phyloP scores from a whole-genome alignment of 2,888 invertebrate genomes.

The Apodemia mormo region DNA sequence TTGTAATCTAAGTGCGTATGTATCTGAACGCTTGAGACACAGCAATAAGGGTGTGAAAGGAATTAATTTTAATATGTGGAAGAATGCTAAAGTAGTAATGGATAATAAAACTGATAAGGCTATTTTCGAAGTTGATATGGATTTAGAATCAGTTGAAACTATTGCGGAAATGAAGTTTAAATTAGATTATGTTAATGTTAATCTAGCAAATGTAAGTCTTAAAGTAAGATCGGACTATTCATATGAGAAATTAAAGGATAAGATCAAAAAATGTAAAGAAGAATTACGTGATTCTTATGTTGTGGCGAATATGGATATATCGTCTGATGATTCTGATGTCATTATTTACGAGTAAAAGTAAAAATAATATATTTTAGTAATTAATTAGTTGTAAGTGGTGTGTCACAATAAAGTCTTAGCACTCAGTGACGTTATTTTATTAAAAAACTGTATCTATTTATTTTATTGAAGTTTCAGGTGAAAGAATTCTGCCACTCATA shows the following conservation, averaged over 20 bases:
- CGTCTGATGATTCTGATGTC: slow-evolving; percentile 48
- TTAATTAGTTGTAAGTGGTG: not conserved
- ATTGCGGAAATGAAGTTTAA: slow-evolving; percentile 49
- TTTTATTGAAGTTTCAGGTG: no score
- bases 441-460: no score
- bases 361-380: not conserved
- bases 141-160: slow-evolving; percentile 62
- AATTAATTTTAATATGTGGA: slow-evolving; percentile 62
- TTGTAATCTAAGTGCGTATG: slow-evolving; percentile 29
- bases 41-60: slow-evolving; percentile 62
- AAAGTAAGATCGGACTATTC: slow-evolving; percentile 48
- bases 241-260: slow-evolving; percentile 44
- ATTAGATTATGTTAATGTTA: slow-evolving; percentile 53
- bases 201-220: slow-evolving; percentile 36
- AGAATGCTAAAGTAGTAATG: slow-evolving; percentile 37
- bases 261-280: slow-evolving; percentile 50
- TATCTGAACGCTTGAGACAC: slow-evolving; percentile 51
- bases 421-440: not conserved
- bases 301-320: slow-evolving; percentile 68
- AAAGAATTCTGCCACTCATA: no score
- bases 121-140: slow-evolving; percentile 51
- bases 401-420: not conserved
- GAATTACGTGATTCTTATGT: slow-evolving; percentile 62
- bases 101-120: slow-evolving; percentile 11
- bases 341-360: slow-evolving; percentile 38